Conservation (phyloP, 2,113 vertebrate species). For the Heterotis niloticus region DNA sequence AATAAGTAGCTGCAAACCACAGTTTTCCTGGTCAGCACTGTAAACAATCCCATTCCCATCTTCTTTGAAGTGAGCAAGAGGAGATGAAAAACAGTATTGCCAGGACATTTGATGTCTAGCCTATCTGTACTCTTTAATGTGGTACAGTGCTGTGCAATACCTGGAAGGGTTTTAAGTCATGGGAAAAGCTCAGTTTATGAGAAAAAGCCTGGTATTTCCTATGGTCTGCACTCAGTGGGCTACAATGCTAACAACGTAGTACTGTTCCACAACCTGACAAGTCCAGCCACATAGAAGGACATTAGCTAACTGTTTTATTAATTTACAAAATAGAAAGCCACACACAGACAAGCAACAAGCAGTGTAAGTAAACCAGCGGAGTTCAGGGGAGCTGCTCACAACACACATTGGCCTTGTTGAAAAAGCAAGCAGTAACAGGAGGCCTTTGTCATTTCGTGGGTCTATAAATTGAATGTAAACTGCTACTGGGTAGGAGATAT, state of each 20-base stretch:
- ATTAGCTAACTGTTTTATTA: neutral
- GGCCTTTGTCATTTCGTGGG: neutral
- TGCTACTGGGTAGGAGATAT: neutral
- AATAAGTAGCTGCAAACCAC: neutral
- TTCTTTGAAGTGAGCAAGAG: neutral
- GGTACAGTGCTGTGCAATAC: neutral
- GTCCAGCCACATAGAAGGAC: neutral
- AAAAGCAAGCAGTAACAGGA: neutral
- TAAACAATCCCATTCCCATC: neutral
- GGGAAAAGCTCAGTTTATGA: constrained; percentile 1
- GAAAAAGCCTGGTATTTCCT: constrained; percentile 19
- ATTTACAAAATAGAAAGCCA: constrained; percentile 10
- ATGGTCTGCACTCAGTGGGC: neutral
- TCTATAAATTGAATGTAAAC: constrained; percentile 4
- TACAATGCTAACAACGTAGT: neutral
- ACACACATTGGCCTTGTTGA: neutral
- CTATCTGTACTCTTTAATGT: constrained; percentile 15
- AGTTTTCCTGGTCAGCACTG: neutral
- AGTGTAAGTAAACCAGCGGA: neutral
- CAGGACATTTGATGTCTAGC: neutral
- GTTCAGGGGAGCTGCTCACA: neutral
- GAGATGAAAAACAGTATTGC: neutral
- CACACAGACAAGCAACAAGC: constrained; percentile 18
- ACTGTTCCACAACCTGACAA: neutral
- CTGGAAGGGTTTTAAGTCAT: neutral